Evolutionary conservation across 1,140 invertebrate genomes (phyloP).

Genomic region (Hesperophylax magnus): DNA sequence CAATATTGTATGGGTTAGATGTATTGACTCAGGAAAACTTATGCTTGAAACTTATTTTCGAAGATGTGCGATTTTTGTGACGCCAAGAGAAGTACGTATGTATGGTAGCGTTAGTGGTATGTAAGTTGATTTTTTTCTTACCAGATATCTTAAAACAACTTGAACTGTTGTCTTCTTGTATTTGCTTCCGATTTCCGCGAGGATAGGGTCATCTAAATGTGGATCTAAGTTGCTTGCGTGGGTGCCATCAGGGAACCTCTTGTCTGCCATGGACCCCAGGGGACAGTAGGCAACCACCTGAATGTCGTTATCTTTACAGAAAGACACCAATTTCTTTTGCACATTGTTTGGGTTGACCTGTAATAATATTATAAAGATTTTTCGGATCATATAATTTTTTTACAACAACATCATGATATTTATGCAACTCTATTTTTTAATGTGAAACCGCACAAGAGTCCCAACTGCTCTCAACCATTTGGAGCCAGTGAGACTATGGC

Average conservation of each 20-base stretch:
- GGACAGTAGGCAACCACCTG: slow-evolving; percentile 85
- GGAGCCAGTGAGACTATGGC: too few species aligned
- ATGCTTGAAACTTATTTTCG: too few species aligned
- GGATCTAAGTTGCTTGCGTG: slow-evolving; percentile 70
- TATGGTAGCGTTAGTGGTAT: too few species aligned
- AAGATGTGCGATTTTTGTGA: too few species aligned
- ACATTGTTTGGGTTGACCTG: slow-evolving; percentile 78
- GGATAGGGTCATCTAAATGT: slow-evolving; percentile 73
- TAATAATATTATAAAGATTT: neutral
- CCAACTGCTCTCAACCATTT: too few species aligned
- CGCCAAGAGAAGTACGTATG: too few species aligned
- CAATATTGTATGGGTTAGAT: too few species aligned
- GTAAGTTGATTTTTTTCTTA: slow-evolving; percentile 61
- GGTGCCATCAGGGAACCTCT: slow-evolving; percentile 52
- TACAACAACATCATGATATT: too few species aligned
- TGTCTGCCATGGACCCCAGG: slow-evolving; percentile 75
- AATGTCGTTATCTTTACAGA: slow-evolving; percentile 78
- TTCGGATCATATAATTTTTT: too few species aligned
- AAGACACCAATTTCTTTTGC: slow-evolving; percentile 78
- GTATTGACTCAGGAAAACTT: too few species aligned
- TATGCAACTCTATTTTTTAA: too few species aligned
- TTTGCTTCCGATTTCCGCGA: slow-evolving; percentile 76
- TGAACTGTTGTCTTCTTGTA: slow-evolving; percentile 82
- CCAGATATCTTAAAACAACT: slow-evolving; percentile 74
- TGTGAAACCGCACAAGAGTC: too few species aligned